Conservation (phyloP, 2,888 invertebrate genomes). For the Drosophila trichaetosa region DNA sequence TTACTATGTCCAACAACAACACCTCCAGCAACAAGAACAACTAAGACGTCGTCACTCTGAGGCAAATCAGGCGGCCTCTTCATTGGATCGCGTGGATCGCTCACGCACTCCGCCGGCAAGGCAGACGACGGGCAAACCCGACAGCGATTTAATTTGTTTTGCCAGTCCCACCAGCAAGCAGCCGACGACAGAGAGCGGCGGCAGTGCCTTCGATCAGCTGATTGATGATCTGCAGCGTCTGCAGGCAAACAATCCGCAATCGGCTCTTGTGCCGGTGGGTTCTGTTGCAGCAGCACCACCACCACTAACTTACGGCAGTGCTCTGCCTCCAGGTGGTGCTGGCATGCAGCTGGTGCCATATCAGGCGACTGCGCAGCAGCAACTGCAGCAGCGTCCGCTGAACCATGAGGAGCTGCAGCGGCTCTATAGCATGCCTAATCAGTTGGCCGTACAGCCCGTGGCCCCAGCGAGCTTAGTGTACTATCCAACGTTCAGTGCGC, state of each 20-base stretch:
- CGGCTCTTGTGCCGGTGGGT: constrained; percentile 75
- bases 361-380: constrained; percentile 60
- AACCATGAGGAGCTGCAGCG: constrained; percentile 83
- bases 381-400: constrained; percentile 81
- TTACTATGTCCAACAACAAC: constrained; percentile 49
- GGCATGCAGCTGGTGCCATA: constrained; percentile 83
- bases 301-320: constrained; percentile 48
- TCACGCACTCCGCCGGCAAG: constrained; percentile 74
- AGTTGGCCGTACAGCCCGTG: constrained; percentile 63
- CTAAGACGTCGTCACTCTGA: constrained; percentile 78
- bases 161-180: constrained; percentile 87
- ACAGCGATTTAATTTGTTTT: constrained; percentile 90
- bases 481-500: constrained; percentile 65
- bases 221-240: constrained; percentile 87
- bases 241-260: constrained; percentile 68
- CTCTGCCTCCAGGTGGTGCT: constrained; percentile 37
- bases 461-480: constrained; percentile 55
- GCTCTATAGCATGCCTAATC: constrained; percentile 82
- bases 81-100: constrained; percentile 53
- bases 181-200: constrained; percentile 76
- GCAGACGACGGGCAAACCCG: constrained; percentile 47
- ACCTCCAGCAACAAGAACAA: constrained; percentile 39
- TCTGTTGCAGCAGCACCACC: constrained; percentile 48
- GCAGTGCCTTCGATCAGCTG: constrained; percentile 86
- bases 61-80: constrained; percentile 35